Evolutionary conservation across 2,797 vertebrate genomes (phyloP).

Genomic region (Melopsittacus undulatus): DNA sequence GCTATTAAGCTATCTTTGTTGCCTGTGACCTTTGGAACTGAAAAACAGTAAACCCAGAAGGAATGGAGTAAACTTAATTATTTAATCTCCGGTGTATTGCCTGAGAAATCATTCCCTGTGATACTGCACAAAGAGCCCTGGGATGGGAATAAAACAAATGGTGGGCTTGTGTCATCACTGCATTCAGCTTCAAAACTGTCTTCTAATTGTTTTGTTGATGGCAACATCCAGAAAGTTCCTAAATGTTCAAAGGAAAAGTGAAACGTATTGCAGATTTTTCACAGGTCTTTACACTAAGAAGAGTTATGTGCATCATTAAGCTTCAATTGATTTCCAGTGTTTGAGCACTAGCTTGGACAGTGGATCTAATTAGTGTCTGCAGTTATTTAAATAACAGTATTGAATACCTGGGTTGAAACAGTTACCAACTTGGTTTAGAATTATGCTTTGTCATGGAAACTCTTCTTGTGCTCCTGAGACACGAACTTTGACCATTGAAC

Average conservation of each 20-base stretch:
- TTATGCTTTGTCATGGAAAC: not conserved
- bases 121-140: not conserved
- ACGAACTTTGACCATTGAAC: not conserved
- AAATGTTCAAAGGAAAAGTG: not conserved
- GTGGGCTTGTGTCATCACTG: not conserved
- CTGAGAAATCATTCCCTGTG: not conserved
- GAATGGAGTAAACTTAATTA: not conserved
- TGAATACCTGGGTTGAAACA: not conserved
- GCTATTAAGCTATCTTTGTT: not conserved
- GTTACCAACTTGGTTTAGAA: not conserved
- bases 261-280: constrained; percentile 23
- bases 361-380: not conserved
- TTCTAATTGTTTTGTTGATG: not conserved
- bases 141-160: not conserved
- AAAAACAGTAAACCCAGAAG: not conserved
- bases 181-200: not conserved
- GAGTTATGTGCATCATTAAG: constrained; percentile 44
- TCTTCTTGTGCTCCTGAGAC: not conserved
- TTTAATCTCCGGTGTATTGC: fast-evolving
- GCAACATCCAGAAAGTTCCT: not conserved
- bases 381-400: constrained; percentile 19
- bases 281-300: not conserved
- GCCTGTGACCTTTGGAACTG: not conserved
- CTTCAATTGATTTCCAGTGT: constrained; percentile 39
- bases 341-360: not conserved